A percentile compares a stretch with the other conserved stretches of the same genome.
These are phyloP conservation scores for Myotis pilosus DNA, from an alignment of 2,797 vertebrate species.

Conservation along the genomic window DNA sequence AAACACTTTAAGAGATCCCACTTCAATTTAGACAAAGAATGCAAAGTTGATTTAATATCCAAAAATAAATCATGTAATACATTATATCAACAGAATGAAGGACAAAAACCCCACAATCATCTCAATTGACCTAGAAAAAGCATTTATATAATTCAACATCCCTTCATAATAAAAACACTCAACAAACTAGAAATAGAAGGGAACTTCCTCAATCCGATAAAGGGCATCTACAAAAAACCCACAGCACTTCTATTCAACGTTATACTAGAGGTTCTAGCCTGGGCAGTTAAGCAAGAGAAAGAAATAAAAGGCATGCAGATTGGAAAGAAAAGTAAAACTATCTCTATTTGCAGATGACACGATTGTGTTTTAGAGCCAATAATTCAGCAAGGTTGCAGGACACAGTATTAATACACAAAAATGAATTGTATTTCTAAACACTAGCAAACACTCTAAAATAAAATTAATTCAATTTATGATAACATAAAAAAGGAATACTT, in stretches of 20 bases:
- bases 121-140: neutral
- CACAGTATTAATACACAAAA: neutral
- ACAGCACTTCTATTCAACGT: neutral
- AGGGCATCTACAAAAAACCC: neutral
- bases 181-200: constrained; percentile 1
- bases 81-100: neutral
- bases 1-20: neutral
- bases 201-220: neutral
- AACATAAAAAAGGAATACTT: constrained; percentile 38
- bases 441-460: constrained; percentile 28
- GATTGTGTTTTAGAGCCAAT: neutral
- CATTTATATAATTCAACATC: constrained; percentile 1
- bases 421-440: neutral
- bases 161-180: constrained; percentile 29
- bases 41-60: constrained; percentile 12
- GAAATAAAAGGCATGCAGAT: neutral
- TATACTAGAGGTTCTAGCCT: neutral
- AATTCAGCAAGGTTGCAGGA: constrained; percentile 6
- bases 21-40: neutral
- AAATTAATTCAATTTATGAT: constrained; percentile 12
- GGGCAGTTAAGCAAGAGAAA: neutral
- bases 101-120: neutral
- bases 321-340: neutral
- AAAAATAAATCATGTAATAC: constrained; percentile 8
- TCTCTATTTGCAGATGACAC: neutral